Percentiles rank a stretch among this genome's conserved stretches.
Evolutionary conservation across 2,113 vertebrate genomes (phyloP).

Genomic region (Psilopogon haemacephalus): DNA sequence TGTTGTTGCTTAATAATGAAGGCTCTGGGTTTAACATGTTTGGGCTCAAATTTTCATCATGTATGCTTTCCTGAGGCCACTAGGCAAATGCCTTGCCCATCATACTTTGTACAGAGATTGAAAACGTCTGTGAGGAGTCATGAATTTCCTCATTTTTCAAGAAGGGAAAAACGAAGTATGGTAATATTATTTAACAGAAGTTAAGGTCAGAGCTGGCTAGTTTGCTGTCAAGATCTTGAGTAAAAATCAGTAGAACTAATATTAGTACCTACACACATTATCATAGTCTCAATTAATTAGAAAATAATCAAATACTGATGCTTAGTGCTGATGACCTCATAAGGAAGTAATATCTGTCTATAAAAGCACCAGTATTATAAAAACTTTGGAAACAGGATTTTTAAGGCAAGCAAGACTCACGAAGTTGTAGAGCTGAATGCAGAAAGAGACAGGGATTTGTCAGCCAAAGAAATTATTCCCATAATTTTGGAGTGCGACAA

Average conservation of each 20-base stretch:
- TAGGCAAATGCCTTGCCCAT: not conserved
- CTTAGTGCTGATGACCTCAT: not conserved
- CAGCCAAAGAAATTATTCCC: not conserved
- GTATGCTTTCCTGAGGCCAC: not conserved
- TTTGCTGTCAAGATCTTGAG: not conserved
- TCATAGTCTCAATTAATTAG: not conserved
- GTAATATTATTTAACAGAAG: not conserved
- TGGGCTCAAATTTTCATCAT: not conserved
- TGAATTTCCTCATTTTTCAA: not conserved
- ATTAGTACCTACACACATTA: not conserved
- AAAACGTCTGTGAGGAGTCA: not conserved
- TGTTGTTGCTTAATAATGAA: not conserved
- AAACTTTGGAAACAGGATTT: not conserved
- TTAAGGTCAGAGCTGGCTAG: not conserved
- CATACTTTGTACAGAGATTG: not conserved
- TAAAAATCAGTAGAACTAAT: not conserved
- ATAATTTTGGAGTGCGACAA: not conserved
- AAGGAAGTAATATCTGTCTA: not conserved
- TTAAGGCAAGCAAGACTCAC: not conserved
- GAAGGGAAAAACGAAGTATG: not conserved
- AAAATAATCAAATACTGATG: not conserved
- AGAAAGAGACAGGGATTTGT: not conserved
- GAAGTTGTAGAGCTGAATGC: accelerated
- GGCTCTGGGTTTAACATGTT: not conserved
- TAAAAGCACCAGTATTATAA: not conserved